These are phyloP conservation scores for Oryctes rhinoceros DNA, from an alignment of 1,140 invertebrate species.

Conservation along the genomic window DNA sequence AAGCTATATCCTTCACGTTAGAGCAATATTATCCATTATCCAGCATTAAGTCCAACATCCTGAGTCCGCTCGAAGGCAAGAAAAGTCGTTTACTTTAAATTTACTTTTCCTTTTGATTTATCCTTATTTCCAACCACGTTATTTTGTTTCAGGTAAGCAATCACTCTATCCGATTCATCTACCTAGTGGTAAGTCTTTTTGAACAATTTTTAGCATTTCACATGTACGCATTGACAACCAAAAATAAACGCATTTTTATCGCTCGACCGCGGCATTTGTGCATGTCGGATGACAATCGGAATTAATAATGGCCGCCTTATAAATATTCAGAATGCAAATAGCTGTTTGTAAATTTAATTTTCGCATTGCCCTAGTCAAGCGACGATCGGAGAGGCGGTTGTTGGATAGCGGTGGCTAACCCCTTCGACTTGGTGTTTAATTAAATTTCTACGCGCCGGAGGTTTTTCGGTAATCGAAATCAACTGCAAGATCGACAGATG, in stretches of 20 bases:
- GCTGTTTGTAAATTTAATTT: constrained; percentile 45
- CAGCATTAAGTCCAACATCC: too few relatives aligned
- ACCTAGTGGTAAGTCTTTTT: too few relatives aligned
- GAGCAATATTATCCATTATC: too few relatives aligned
- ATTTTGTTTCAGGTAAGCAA: too few relatives aligned
- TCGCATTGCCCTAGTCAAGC: background rate
- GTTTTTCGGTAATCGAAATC: background rate
- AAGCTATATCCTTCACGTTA: too few relatives aligned
- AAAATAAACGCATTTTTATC: background rate
- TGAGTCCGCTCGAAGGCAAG: too few relatives aligned
- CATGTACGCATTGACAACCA: too few relatives aligned
- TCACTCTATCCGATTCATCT: too few relatives aligned
- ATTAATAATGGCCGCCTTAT: constrained; percentile 44
- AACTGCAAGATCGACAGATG: background rate
- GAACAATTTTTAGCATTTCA: too few relatives aligned
- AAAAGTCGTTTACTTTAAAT: too few relatives aligned
- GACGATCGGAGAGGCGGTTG: background rate
- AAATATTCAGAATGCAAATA: constrained; percentile 46
- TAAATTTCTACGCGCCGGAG: constrained; percentile 39
- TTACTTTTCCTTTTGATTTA: too few relatives aligned
- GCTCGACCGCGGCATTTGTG: background rate
- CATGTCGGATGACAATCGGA: constrained; percentile 39
- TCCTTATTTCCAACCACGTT: too few relatives aligned
- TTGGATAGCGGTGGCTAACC: background rate
- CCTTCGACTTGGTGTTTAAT: constrained; percentile 41